A percentile compares a stretch with the other conserved stretches of the same genome.
These are phyloP conservation scores for Aurelia sp. DNA, from an alignment of 30 jellyfish, hydroid and myxozoan genomes.

Conservation along the genomic window DNA sequence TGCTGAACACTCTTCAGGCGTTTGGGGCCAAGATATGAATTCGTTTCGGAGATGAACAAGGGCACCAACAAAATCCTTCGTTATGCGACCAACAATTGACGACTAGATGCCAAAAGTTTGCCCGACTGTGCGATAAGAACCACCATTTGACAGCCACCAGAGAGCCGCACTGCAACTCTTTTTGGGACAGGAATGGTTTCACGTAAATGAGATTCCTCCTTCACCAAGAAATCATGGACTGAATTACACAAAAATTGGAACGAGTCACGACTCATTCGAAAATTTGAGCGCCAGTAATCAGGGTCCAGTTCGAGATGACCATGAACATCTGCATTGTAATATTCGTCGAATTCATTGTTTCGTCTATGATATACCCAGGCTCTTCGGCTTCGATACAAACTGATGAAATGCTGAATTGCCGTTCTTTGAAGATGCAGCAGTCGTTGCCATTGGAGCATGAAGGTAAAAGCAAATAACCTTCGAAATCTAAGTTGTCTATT, in stretches of 20 bases:
- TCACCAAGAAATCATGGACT: neutral
- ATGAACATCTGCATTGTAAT: slow-evolving; percentile 31
- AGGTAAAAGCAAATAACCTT: neutral
- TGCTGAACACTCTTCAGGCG: slow-evolving; percentile 1
- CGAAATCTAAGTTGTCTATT: slow-evolving; percentile 15
- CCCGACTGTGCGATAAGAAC: slow-evolving; percentile 40
- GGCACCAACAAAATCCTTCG: slow-evolving; percentile 47
- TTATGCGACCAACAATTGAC: slow-evolving; percentile 23
- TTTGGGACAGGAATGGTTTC: slow-evolving; percentile 9
- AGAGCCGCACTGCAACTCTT: slow-evolving; percentile 24
- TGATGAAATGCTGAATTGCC: slow-evolving; percentile 16
- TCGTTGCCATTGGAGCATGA: neutral
- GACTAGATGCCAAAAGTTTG: slow-evolving; percentile 29
- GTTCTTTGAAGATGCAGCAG: neutral
- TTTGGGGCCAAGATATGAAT: slow-evolving; percentile 14
- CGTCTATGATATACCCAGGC: slow-evolving; percentile 52
- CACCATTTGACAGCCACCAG: slow-evolving; percentile 48
- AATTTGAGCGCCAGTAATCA: slow-evolving; percentile 35
- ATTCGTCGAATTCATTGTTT: slow-evolving; percentile 16
- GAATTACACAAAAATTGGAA: neutral
- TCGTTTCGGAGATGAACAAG: slow-evolving; percentile 4
- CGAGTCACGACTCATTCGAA: slow-evolving; percentile 3
- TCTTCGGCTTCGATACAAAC: neutral
- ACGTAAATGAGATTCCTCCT: neutral
- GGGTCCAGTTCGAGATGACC: slow-evolving; percentile 38